Percentiles rank a stretch among this genome's conserved stretches.
Evolutionary conservation across 2,888 invertebrate species (phyloP).

Genomic region (Norana najaformis): DNA sequence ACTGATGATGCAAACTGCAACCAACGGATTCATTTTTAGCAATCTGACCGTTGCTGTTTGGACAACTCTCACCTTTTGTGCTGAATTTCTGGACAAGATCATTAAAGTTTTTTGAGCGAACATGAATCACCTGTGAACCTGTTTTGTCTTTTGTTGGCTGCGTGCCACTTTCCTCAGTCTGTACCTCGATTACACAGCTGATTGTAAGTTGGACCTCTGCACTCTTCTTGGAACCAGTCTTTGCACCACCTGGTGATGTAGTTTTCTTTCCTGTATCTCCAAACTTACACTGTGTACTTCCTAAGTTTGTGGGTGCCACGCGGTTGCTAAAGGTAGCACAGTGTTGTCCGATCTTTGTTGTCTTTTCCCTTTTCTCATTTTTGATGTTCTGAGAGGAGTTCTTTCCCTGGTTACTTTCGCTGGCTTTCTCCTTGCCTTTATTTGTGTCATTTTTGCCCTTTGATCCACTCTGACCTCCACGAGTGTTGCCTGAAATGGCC

Average conservation of each 20-base stretch:
- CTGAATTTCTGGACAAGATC: slow-evolving; percentile 45
- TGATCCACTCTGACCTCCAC: neutral
- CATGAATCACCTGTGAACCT: slow-evolving; percentile 42
- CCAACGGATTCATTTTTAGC: neutral
- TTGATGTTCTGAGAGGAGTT: neutral
- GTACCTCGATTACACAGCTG: neutral
- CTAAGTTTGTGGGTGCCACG: slow-evolving; percentile 21
- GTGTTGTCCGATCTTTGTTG: neutral
- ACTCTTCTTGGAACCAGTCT: neutral
- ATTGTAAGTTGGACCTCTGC: neutral
- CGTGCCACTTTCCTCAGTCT: neutral
- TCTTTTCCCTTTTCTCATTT: neutral
- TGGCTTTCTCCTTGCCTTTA: slow-evolving; percentile 14
- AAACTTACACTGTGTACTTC: neutral
- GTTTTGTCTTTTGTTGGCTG: slow-evolving; percentile 45
- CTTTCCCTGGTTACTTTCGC: neutral
- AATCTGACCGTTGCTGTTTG: neutral
- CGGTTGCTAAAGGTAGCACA: neutral
- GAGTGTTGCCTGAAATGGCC: neutral
- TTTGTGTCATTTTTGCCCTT: neutral
- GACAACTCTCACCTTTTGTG: neutral
- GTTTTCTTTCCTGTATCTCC: neutral
- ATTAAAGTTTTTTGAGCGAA: slow-evolving; percentile 45
- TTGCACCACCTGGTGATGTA: neutral
- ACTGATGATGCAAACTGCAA: neutral